Evolutionary conservation across 1,140 invertebrate genomes (phyloP), one percentile per base, ranked within the genome.

Genomic region (Caenorhabditis remanei): DNA sequence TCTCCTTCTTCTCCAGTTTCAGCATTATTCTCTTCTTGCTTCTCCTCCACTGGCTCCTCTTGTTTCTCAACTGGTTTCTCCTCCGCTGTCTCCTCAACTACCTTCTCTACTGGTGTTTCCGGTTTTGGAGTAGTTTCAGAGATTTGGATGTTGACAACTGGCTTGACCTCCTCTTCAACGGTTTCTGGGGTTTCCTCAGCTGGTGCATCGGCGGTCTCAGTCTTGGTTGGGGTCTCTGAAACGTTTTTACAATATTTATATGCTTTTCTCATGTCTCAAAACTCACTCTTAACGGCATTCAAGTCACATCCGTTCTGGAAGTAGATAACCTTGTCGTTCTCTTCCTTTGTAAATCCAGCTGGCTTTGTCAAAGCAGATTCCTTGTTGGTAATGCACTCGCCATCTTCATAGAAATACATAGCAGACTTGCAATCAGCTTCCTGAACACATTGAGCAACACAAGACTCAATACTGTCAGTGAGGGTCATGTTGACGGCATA

Each of bases 351-450:
- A 24, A 87, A 87, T 4, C 56, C 75, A 40, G 56, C 43, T 48
- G 86, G 90, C 40, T 87, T 85, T 19, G 87, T 86, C 13, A 87
- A 67, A 32, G 90, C 91, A 50, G 92, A 91, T 86, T 92, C 91
- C n/a, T 86, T 83, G 83, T 93, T 92, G 16, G 92, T 92, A 41
- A 92, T 92, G 86, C 91, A 92, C 67, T 92, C 91, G 8, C 91
- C 92, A 83, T 92, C 91, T 86, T 92, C 91, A 63, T 92, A 92
- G 87, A 92, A 92, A 83, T 92, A 92, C 90, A 92, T 92, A 16
- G 92, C 91, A 14, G 91, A 92, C 90, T 91, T 92, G 91, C 90
- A 91, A 41, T 85, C 61, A 56, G 91, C 90, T 85, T 92, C 90
- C 43, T 87, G 61, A 9, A 92, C 85, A 85, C 91, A 92, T 24